phyloP scores from a whole-genome alignment of 2,113 vertebrate species.

The Shinisaurus crocodilurus region DNA sequence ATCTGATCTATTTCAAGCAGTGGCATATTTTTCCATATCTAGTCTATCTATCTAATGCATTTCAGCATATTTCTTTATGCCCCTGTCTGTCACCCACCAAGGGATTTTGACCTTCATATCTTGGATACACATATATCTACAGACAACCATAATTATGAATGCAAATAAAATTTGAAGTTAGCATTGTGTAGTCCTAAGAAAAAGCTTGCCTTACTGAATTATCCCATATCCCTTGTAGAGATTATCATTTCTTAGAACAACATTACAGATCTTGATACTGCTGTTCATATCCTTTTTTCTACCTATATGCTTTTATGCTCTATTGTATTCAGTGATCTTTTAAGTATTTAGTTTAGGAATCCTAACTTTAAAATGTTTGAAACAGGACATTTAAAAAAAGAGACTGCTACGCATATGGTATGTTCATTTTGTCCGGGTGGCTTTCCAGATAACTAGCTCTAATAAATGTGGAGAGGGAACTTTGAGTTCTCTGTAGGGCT shows the following conservation, averaged over 20 bases:
- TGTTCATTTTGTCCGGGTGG: constrained; percentile 62
- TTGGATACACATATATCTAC: not conserved
- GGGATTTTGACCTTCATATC: not conserved
- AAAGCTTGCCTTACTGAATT: not conserved
- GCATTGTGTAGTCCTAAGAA: not conserved
- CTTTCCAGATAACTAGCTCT: constrained; percentile 70
- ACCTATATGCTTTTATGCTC: constrained; percentile 26
- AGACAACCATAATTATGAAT: not conserved
- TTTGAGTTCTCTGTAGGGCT: constrained; percentile 52
- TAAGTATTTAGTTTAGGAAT: constrained; percentile 48
- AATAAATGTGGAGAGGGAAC: constrained; percentile 61
- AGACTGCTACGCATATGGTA: constrained; percentile 60
- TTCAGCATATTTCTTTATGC: not conserved
- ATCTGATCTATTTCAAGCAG: not conserved
- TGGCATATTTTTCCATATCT: not conserved
- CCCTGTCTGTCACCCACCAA: not conserved
- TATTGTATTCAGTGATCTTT: constrained; percentile 25
- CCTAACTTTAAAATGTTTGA: constrained; percentile 43
- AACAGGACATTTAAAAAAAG: constrained; percentile 48
- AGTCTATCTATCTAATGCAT: not conserved
- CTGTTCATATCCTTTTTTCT: constrained; percentile 10
- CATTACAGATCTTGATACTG: not conserved
- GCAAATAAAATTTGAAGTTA: constrained; percentile 14
- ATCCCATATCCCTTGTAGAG: not conserved
- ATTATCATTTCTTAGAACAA: accelerated